A percentile compares a stretch with the other conserved stretches of the same genome.
These are phyloP conservation scores for Marronus borbonicus DNA, from an alignment of 2,888 invertebrate species.

Conservation along the genomic window DNA sequence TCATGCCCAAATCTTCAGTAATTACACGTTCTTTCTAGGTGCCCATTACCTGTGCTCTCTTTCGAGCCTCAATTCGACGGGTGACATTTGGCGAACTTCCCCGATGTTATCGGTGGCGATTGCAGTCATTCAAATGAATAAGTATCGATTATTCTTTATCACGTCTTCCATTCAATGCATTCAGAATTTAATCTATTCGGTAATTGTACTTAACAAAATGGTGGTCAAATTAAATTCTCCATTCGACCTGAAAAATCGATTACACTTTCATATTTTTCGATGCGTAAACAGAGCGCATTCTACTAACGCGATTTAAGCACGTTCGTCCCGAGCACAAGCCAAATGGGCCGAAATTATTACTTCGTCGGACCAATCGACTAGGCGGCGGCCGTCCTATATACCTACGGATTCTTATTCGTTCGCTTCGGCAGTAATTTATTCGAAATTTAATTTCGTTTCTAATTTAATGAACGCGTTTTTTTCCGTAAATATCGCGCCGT, in stretches of 20 bases:
- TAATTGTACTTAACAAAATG: conserved; percentile 5
- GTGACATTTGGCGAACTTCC: no score
- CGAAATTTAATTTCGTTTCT: conserved; percentile 11
- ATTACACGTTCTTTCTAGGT: no score
- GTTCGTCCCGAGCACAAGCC: background rate
- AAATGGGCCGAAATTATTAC: conserved; percentile 7
- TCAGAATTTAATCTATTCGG: background rate
- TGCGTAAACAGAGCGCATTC: background rate
- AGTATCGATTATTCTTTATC: no score
- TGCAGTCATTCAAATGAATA: no score
- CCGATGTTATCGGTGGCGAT: no score
- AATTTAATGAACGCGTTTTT: conserved; percentile 15
- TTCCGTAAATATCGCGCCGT: conserved; percentile 3
- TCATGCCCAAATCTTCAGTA: no score
- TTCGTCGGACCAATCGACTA: background rate
- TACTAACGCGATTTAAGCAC: background rate
- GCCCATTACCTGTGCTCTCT: no score
- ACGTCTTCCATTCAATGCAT: background rate
- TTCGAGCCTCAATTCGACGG: no score
- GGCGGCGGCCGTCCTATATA: background rate
- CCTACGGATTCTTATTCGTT: background rate
- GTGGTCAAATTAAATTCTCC: background rate
- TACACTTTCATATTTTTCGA: conserved; percentile 6
- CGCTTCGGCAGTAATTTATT: conserved; percentile 2
- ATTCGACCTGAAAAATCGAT: background rate